phyloP scores from a whole-genome alignment of 2,113 vertebrate genomes.

The Macrotus californicus region DNA sequence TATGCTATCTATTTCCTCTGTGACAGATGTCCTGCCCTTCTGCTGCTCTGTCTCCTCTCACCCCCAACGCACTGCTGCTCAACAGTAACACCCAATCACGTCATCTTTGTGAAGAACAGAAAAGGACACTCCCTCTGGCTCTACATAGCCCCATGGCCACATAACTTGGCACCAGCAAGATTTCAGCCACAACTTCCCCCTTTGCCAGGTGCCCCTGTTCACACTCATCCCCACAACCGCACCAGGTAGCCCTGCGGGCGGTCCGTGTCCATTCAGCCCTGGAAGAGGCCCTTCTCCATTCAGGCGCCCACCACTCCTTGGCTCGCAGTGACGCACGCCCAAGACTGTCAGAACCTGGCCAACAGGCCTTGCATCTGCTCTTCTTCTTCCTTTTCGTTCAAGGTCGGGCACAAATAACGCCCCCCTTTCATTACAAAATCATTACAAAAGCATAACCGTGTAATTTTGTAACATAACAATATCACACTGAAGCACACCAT shows the following conservation, averaged over 20 bases:
- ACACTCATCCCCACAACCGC: background rate
- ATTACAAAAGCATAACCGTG: too few relatives aligned
- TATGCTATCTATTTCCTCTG: background rate
- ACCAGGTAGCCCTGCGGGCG: background rate
- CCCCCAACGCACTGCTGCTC: background rate
- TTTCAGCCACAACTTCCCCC: background rate
- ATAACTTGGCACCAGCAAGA: background rate
- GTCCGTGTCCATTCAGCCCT: background rate
- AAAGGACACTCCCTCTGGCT: background rate
- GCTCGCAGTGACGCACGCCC: background rate
- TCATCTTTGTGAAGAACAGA: background rate
- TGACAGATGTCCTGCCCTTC: background rate
- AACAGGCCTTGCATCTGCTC: background rate
- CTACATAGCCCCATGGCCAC: background rate
- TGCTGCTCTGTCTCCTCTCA: background rate
- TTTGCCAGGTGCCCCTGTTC: background rate
- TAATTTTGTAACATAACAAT: too few relatives aligned
- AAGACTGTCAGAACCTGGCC: background rate
- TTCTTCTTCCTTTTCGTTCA: slow-evolving; percentile 19
- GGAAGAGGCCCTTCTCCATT: background rate
- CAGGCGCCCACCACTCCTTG: background rate
- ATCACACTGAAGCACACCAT: too few relatives aligned
- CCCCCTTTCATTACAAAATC: too few relatives aligned
- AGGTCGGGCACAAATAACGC: too few relatives aligned
- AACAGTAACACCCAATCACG: background rate